These are phyloP conservation scores for Phalacrocorax aristotelis DNA, from an alignment of 2,113 vertebrate genomes.

Conservation along the genomic window DNA sequence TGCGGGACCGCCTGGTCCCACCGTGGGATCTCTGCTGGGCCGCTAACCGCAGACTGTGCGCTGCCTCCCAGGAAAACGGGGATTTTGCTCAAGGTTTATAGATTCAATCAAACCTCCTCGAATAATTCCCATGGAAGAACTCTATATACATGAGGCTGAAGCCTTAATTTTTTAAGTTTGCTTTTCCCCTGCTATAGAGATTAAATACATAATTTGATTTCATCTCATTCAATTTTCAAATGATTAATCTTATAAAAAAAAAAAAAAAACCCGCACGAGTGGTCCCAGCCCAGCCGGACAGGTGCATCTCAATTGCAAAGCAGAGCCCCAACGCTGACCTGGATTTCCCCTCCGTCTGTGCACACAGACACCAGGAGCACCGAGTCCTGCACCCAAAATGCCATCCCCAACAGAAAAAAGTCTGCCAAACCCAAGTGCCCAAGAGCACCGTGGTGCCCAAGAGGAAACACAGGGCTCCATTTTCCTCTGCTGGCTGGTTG, in stretches of 20 bases:
- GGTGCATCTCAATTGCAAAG: neutral
- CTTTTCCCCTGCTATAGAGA: conserved; percentile 43
- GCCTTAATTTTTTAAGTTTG: conserved; percentile 54
- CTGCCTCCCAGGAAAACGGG: neutral
- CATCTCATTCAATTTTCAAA: conserved; percentile 21
- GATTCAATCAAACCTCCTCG: conserved; percentile 50
- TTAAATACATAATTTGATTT: conserved; percentile 46
- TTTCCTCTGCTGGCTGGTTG: neutral
- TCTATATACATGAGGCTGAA: conserved; percentile 28
- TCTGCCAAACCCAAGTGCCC: neutral
- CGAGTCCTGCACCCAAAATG: neutral
- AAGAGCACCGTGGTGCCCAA: neutral
- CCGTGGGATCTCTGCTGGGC: neutral
- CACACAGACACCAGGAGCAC: neutral
- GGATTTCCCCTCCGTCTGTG: neutral
- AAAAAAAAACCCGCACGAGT: neutral
- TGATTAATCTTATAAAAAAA: neutral
- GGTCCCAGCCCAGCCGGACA: neutral
- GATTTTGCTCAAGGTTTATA: conserved; percentile 64
- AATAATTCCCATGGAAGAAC: conserved; percentile 44
- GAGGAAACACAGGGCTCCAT: neutral
- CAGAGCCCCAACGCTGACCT: neutral
- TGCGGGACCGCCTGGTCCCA: neutral
- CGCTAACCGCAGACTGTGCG: neutral
- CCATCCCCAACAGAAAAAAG: neutral